phyloP scores from a whole-genome alignment of 2,888 invertebrate species.

The Malthinus flaveolus region DNA sequence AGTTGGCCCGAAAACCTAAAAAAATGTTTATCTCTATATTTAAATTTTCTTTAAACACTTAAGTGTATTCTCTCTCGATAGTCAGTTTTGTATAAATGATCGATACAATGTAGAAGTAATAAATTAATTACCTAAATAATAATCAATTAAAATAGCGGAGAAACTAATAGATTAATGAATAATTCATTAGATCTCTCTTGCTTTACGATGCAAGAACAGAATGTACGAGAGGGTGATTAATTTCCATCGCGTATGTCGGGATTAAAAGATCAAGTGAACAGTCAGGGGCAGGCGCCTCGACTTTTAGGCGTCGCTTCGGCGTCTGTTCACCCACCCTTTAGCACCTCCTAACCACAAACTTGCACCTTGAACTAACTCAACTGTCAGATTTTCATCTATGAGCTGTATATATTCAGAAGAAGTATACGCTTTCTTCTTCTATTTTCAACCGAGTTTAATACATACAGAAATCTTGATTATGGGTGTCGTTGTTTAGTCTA shows the following conservation, averaged over 20 bases:
- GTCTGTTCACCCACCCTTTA: slow-evolving; percentile 40
- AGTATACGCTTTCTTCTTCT: too few relatives aligned
- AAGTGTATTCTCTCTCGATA: too few relatives aligned
- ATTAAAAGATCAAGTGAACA: slow-evolving; percentile 56
- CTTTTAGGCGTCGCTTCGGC: slow-evolving; percentile 52
- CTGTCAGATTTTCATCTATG: slow-evolving; percentile 29
- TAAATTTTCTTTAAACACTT: too few relatives aligned
- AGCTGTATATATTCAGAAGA: too few relatives aligned
- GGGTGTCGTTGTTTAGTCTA: too few relatives aligned
- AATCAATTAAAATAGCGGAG: slow-evolving; percentile 45
- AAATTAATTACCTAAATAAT: background rate
- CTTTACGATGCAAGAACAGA: slow-evolving; percentile 44
- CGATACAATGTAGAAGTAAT: too few relatives aligned
- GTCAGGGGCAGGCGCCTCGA: slow-evolving; percentile 54
- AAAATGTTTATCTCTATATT: too few relatives aligned
- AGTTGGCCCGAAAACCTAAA: too few relatives aligned
- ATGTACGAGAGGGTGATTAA: slow-evolving; percentile 51
- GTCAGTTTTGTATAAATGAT: too few relatives aligned
- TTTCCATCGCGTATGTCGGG: slow-evolving; percentile 55
- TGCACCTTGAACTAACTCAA: slow-evolving; percentile 36
- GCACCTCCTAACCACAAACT: slow-evolving; percentile 45
- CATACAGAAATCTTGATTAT: too few relatives aligned
- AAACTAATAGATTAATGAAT: slow-evolving; percentile 53
- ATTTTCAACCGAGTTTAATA: too few relatives aligned
- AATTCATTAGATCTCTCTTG: slow-evolving; percentile 47